phyloP scores from a whole-genome alignment of 2,888 invertebrate genomes.

The Empis livida region DNA sequence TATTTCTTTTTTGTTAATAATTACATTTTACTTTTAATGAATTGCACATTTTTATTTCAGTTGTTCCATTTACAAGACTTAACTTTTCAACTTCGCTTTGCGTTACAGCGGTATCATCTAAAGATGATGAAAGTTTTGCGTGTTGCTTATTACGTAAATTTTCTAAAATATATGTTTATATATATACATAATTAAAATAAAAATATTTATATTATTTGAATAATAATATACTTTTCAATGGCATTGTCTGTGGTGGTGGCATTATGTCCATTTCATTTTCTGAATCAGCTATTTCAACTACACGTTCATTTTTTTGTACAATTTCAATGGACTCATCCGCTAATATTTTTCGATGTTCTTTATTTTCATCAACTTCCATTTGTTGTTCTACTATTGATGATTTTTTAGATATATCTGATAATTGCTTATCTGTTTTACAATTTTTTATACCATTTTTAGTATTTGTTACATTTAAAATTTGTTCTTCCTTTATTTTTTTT shows the following conservation, averaged over 20 bases:
- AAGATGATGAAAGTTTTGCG: neutral
- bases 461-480: constrained; percentile 25
- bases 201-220: neutral
- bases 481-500: constrained; percentile 23
- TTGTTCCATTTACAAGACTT: neutral
- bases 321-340: no score
- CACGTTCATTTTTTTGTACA: neutral
- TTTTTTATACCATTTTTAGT: constrained; percentile 2
- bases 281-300: constrained; percentile 3
- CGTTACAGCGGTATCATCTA: neutral
- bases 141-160: constrained; percentile 2
- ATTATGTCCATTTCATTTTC: constrained; percentile 11
- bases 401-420: neutral
- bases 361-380: neutral
- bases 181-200: neutral
- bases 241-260: constrained; percentile 10
- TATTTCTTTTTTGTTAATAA: neutral
- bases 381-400: neutral
- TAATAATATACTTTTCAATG: constrained; percentile 5
- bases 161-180: constrained; percentile 4
- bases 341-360: constrained; percentile 1
- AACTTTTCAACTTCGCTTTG: constrained; percentile 23
- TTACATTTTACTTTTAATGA: neutral
- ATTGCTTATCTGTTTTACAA: constrained; percentile 3
- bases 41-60: neutral